Percentiles rank a stretch among this genome's conserved stretches.
Conservation (phyloP, 1,140 invertebrate genomes). For the Dryas iulia region DNA sequence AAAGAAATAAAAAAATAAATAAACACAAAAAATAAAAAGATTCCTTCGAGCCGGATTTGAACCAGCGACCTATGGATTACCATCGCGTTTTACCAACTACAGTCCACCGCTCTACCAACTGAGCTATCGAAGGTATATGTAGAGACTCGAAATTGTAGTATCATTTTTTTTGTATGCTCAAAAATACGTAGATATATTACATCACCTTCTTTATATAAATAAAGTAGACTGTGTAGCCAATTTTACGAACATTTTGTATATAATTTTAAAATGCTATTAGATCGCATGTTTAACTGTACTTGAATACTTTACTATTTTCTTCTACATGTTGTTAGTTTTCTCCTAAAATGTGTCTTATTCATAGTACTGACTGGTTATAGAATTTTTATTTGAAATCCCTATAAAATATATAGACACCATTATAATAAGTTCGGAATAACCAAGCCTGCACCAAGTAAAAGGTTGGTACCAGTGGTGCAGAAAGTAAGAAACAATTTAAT, state of each 20-base stretch:
- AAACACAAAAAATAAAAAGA: slow-evolving; percentile 3
- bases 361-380: slow-evolving; percentile 12
- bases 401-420: background rate
- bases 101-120: slow-evolving; percentile 79
- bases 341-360: slow-evolving; percentile 6
- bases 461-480: slow-evolving; percentile 63
- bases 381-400: background rate
- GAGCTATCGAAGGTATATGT: slow-evolving; percentile 69
- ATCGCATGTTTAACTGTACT: slow-evolving; percentile 4
- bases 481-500: slow-evolving; percentile 71
- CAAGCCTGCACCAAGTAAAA: slow-evolving; percentile 68
- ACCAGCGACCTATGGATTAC: slow-evolving; percentile 79
- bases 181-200: background rate
- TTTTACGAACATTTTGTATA: background rate
- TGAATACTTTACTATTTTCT: background rate
- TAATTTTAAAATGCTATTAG: background rate
- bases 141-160: background rate
- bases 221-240: background rate
- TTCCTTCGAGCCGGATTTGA: slow-evolving; percentile 71
- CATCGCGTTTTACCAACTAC: slow-evolving; percentile 45
- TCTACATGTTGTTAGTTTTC: background rate
- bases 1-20: background rate
- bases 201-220: background rate
- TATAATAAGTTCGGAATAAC: slow-evolving; percentile 43
- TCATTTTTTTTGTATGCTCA: background rate